Conservation (phyloP, 1,140 invertebrate genomes). For the Mesaphorura yosii region DNA sequence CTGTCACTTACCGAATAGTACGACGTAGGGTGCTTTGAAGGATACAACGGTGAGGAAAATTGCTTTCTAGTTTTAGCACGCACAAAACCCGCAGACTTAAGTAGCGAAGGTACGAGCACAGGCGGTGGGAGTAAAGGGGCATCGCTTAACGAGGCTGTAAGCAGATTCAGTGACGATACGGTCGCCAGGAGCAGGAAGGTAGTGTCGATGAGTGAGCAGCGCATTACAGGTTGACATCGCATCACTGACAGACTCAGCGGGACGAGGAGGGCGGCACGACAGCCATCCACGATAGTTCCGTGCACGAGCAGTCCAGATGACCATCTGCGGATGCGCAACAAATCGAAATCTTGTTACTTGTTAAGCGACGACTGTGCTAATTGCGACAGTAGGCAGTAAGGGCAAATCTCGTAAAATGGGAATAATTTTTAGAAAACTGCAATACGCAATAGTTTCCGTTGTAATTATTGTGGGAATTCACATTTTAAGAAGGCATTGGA, state of each 20-base stretch:
- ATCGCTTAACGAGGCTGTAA: constrained; percentile 27
- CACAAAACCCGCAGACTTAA: constrained; percentile 26
- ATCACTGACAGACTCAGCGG: constrained; percentile 70
- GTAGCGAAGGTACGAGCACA: constrained; percentile 24
- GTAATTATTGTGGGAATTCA: too few relatives aligned
- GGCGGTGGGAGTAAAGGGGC: constrained; percentile 29
- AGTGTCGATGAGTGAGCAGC: constrained; percentile 78
- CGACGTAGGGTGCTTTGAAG: constrained; percentile 18
- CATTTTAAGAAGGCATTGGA: too few relatives aligned
- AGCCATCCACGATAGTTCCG: constrained; percentile 72
- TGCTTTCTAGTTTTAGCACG: constrained; percentile 18
- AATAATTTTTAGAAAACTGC: too few relatives aligned
- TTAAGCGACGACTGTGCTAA: too few relatives aligned
- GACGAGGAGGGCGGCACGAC: constrained; percentile 63
- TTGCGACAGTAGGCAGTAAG: too few relatives aligned
- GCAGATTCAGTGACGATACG: constrained; percentile 38
- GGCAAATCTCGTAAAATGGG: too few relatives aligned
- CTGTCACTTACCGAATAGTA: constrained; percentile 27
- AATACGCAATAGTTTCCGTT: too few relatives aligned
- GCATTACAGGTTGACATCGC: constrained; percentile 66
- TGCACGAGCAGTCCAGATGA: constrained; percentile 76
- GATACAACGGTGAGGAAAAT: constrained; percentile 30
- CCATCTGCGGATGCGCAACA: constrained; percentile 60
- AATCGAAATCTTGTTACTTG: too few relatives aligned
- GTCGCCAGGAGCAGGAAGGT: constrained; percentile 78